A percentile compares a stretch with the other conserved stretches of the same genome.
Conservation (phyloP, 2,797 vertebrate species). For the Siniperca undulata region DNA sequence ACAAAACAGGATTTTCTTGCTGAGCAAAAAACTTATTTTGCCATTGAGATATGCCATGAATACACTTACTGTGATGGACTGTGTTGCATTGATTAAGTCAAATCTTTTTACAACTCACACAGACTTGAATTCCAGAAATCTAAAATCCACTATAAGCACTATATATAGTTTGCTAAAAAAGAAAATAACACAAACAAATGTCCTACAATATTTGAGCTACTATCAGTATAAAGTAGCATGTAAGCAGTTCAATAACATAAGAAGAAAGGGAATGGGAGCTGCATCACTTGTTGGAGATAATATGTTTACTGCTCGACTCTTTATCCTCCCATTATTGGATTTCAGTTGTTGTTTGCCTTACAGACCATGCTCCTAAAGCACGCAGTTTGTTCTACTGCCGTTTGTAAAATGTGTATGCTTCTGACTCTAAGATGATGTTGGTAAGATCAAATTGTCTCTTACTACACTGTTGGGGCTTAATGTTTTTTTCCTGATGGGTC, state of each 20-base stretch:
- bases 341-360: slow-evolving; percentile 42
- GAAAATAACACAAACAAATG: slow-evolving; percentile 9
- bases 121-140: slow-evolving; percentile 3
- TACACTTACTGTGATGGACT: not conserved
- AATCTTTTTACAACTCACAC: not conserved
- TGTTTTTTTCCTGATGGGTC: slow-evolving; percentile 13
- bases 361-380: slow-evolving; percentile 26
- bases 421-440: slow-evolving; percentile 22
- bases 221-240: slow-evolving; percentile 7
- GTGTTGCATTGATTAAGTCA: not conserved
- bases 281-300: slow-evolving; percentile 40
- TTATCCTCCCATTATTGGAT: slow-evolving; percentile 57
- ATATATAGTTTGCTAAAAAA: slow-evolving; percentile 3
- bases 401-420: slow-evolving; percentile 32
- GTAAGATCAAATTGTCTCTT: slow-evolving; percentile 37
- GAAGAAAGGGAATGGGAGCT: slow-evolving; percentile 9
- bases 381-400: slow-evolving; percentile 37
- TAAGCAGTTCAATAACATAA: slow-evolving; percentile 15
- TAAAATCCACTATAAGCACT: slow-evolving; percentile 5
- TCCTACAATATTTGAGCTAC: slow-evolving; percentile 3
- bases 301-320: slow-evolving; percentile 40
- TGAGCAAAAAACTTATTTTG: not conserved
- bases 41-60: slow-evolving; percentile 1
- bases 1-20: not conserved
- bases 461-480: not conserved